Percentiles rank a stretch among this genome's conserved stretches.
phyloP scores from a whole-genome alignment of 2,888 invertebrate genomes.

The Pammene fasciana region DNA sequence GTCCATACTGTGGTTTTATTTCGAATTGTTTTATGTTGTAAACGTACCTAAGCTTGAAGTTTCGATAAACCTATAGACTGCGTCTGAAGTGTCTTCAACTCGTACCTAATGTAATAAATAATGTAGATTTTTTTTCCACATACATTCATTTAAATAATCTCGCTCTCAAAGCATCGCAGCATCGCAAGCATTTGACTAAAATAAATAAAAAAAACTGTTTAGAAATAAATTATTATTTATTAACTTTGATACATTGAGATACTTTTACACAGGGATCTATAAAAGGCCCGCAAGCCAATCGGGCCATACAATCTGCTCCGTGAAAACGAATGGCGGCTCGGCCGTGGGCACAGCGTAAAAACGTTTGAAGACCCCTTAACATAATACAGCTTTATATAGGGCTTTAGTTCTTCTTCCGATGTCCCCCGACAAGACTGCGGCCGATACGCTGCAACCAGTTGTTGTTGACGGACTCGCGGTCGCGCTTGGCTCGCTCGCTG shows the following conservation, averaged over 20 bases:
- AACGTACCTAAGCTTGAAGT: too few species aligned
- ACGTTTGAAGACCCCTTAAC: background rate
- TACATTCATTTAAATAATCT: too few species aligned
- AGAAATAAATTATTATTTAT: conserved; percentile 17
- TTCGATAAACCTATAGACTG: too few species aligned
- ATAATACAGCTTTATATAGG: background rate
- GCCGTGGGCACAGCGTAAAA: too few species aligned
- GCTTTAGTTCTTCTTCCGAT: conserved; percentile 49
- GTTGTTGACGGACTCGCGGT: conserved; percentile 61
- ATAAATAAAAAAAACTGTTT: background rate
- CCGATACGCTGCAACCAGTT: conserved; percentile 71
- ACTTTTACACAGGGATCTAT: background rate
- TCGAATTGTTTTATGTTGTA: background rate
- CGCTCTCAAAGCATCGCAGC: background rate
- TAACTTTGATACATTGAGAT: conserved; percentile 20
- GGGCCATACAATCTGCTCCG: too few species aligned
- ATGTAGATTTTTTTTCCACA: too few species aligned
- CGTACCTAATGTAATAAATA: too few species aligned
- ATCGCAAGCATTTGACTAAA: background rate
- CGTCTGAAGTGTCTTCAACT: too few species aligned
- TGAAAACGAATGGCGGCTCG: too few species aligned
- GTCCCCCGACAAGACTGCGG: conserved; percentile 67
- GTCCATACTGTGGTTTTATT: conserved; percentile 22
- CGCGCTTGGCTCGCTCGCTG: conserved; percentile 72
- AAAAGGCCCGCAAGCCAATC: too few species aligned